Evolutionary conservation across 2,797 vertebrate species (phyloP), one percentile per base, ranked within the genome.

Genomic region (Gambelia wislizenii): DNA sequence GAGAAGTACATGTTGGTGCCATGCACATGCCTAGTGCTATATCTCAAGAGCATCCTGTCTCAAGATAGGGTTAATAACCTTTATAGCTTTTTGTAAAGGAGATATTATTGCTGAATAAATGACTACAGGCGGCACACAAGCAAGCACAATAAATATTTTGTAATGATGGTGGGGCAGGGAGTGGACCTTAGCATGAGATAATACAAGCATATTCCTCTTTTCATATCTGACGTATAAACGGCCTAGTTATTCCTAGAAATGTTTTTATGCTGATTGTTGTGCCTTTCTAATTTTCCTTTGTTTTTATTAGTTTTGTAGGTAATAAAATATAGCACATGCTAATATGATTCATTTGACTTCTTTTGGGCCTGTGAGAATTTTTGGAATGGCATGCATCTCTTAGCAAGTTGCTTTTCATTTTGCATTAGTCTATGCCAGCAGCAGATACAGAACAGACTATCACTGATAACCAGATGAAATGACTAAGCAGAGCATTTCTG

Each of bases 401-500:
- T 61, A 77, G 56, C 74, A 86, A 86, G 84, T 64, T 77, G 30
- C 39, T 49, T 77, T 77, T 86, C 72, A 77, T 49, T 42, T 77
- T 86, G 74, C 16, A 77, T 86, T 86, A 86, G 70, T 76, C 84
- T 61, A n/a, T 76, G 72, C 54, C 84, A 76, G 36, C 54, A 76
- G 30, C 54, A 18, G 52, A 22, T 85, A 85, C 36, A 85, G 74
- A 77, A 64, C 84, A 86, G 56, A 86, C 36, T 42, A 42, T 77
- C 42, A 33, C 56, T 88, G 87, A 64, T 77, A 88, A 77, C 72
- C 44, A 83, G 72, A 67, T 27, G 30, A 27, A 30, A 25, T 77
- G 72, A 76, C 79, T 83, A 88, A 83, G 39, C 54, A 83, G 42
- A 77, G 70, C 10, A 76, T 47, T 77, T 83, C 69, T 52, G 61